Base-by-base conservation (phyloP, 2,888 invertebrate species). In the Drosophila mulleri region DNA sequence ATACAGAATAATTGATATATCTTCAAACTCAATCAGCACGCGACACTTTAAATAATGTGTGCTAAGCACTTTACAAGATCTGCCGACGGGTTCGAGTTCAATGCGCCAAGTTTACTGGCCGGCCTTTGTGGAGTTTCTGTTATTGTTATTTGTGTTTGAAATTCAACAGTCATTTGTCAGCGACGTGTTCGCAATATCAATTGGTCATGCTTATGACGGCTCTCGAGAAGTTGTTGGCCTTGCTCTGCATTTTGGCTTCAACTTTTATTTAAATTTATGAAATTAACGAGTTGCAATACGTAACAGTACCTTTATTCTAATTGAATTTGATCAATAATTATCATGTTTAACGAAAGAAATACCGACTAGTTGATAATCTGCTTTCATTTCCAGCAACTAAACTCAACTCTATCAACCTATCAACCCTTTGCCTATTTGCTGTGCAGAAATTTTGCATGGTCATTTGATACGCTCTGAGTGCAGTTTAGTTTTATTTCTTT, bases 191-290 rank as follows among this genome's bases (percentile, higher is more conserved):
- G 52, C 45, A 68, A 73, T 76, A 63, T 65, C 66, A 81, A 80
- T 80, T 71, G 65, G 67, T 67, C 58, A 80, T 69, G 59, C 64
- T 39, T 26, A 39, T 59, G 79, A 44, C 61, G 58, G 42, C 44
- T 57, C 11, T 32, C 16, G 16, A 73, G 59, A 78, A 75, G 83
- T 68, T 65, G 88, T 71, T 78, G 71, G 76, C 88, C 86, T 86
- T 86, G 86, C 80, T 74, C 87, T 54, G 75, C 74, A 65, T 82
- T 65, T 63, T 32, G 26, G 54, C 35, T 39, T 54, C 59, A 44
- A 53, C 29, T 65, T 69, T 60, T 67, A 64, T 57, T 64, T 44
- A 26, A 58, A 62, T 72, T 75, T 63, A 44, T 29, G 39, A 14
- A 16, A 39, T 12, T 42, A 45, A 54, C n/a, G 26, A 48, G 50